A percentile compares a stretch with the other conserved stretches of the same genome.
Conservation (phyloP, 2,797 vertebrate species). For the Pantherophis vulpinus region DNA sequence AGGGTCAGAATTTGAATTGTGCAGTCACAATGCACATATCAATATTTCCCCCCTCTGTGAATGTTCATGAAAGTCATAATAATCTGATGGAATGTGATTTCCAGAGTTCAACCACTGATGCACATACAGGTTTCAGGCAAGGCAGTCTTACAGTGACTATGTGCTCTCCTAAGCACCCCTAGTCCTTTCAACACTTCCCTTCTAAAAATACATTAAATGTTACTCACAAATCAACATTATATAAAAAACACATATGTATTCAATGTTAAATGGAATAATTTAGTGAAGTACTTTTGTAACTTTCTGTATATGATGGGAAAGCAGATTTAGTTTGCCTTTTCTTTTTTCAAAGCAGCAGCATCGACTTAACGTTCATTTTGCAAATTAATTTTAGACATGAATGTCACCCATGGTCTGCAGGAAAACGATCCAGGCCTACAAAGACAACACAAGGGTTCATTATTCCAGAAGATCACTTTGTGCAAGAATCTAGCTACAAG, state of each 20-base stretch:
- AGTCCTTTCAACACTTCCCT: neutral
- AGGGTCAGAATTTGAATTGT: neutral
- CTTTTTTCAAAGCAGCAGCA: neutral
- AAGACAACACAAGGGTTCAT: constrained; percentile 76
- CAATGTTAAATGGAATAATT: neutral
- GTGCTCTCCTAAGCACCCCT: neutral
- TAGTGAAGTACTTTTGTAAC: neutral
- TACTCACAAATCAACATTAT: neutral
- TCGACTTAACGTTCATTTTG: neutral
- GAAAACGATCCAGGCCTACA: constrained; percentile 79
- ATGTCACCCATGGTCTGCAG: constrained; percentile 85
- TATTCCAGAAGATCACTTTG: constrained; percentile 73
- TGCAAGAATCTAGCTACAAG: constrained; percentile 84
- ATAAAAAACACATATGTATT: neutral
- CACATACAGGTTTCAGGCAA: neutral
- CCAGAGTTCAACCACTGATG: neutral
- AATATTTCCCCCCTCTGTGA: neutral
- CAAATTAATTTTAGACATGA: constrained; percentile 80
- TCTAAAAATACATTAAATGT: neutral
- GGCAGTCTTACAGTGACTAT: neutral
- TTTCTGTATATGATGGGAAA: neutral
- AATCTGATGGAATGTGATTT: neutral
- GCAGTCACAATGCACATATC: neutral
- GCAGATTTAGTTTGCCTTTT: neutral
- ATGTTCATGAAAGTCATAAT: neutral